Percentiles rank a stretch among this genome's conserved stretches.
These are phyloP conservation scores for Anthophora plumipes DNA, from an alignment of 2,888 invertebrate species.

Conservation along the genomic window DNA sequence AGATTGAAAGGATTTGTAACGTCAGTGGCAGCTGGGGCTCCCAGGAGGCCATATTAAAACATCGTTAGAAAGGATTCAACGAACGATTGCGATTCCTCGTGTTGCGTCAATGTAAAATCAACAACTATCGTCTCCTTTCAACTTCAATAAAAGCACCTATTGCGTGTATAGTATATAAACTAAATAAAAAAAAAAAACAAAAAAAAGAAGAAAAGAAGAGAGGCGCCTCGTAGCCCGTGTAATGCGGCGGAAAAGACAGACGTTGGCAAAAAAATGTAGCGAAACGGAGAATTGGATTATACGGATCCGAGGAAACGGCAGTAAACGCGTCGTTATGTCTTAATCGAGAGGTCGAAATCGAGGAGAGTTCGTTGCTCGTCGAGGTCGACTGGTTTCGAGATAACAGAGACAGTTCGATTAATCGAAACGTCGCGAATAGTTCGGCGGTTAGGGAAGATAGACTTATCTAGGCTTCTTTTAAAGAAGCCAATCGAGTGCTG, in stretches of 20 bases:
- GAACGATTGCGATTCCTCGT: background rate
- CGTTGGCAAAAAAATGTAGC: background rate
- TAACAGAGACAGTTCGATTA: conserved; percentile 50
- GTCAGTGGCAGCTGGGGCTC: background rate
- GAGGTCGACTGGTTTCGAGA: conserved; percentile 43
- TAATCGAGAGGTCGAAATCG: conserved; percentile 40
- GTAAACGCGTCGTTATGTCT: conserved; percentile 34
- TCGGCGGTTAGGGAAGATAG: background rate
- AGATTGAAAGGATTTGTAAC: conserved; percentile 12
- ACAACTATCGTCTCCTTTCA: background rate
- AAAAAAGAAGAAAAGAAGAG: too few relatives aligned
- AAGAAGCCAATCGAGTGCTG: conserved; percentile 3
- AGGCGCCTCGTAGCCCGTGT: background rate
- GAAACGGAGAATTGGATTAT: conserved; percentile 15
- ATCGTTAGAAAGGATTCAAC: conserved; percentile 3
- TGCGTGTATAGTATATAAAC: too few relatives aligned
- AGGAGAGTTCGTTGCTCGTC: conserved; percentile 1
- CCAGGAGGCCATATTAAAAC: background rate
- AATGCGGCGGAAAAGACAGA: background rate
- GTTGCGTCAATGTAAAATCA: background rate
- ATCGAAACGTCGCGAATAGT: conserved; percentile 38
- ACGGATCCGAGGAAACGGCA: conserved; percentile 15
- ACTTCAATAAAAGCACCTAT: background rate
- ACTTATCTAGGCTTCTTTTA: background rate
- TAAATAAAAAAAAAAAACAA: too few relatives aligned